phyloP scores from a whole-genome alignment of 2,888 invertebrate genomes.

The Chloromyia formosa region DNA sequence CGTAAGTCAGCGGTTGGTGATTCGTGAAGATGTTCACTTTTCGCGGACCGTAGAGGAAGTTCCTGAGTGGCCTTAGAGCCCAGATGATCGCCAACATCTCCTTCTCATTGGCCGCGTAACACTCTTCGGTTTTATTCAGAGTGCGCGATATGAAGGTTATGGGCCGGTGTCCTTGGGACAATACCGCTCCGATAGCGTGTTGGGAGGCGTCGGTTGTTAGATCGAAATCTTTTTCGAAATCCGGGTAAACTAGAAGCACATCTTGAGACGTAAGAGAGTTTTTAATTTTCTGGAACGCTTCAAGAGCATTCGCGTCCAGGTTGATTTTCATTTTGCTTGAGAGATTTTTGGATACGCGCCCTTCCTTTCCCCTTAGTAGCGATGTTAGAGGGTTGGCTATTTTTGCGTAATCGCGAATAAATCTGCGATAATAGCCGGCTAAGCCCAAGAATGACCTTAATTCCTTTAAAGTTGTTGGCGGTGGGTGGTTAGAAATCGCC shows the following conservation, averaged over 20 bases:
- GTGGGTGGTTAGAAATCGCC: conserved; percentile 49
- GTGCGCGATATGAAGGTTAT: conserved; percentile 8
- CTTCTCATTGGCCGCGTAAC: conserved; percentile 32
- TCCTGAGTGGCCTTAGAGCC: conserved; percentile 54
- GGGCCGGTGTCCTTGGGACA: background rate
- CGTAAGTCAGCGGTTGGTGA: conserved; percentile 14
- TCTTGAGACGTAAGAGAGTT: conserved; percentile 44
- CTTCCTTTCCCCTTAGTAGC: conserved; percentile 49
- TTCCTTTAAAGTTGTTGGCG: too few species aligned
- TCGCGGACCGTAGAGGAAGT: conserved; percentile 14
- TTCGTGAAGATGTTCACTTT: conserved; percentile 29
- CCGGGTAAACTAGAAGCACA: conserved; percentile 51
- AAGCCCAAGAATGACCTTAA: conserved; percentile 50
- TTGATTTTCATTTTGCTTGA: conserved; percentile 47
- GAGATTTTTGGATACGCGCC: conserved; percentile 48
- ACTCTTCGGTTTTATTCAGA: conserved; percentile 15
- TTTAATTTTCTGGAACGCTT: conserved; percentile 44
- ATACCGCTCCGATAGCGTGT: conserved; percentile 6
- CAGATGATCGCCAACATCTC: conserved; percentile 32
- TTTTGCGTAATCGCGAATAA: too few species aligned
- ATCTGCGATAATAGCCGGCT: conserved; percentile 45
- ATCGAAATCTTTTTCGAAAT: conserved; percentile 55
- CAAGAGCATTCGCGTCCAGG: conserved; percentile 45
- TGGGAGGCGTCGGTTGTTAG: conserved; percentile 23
- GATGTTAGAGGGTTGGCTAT: too few species aligned